phyloP scores from a whole-genome alignment of 2,797 vertebrate species.

The Capromys pilorides region DNA sequence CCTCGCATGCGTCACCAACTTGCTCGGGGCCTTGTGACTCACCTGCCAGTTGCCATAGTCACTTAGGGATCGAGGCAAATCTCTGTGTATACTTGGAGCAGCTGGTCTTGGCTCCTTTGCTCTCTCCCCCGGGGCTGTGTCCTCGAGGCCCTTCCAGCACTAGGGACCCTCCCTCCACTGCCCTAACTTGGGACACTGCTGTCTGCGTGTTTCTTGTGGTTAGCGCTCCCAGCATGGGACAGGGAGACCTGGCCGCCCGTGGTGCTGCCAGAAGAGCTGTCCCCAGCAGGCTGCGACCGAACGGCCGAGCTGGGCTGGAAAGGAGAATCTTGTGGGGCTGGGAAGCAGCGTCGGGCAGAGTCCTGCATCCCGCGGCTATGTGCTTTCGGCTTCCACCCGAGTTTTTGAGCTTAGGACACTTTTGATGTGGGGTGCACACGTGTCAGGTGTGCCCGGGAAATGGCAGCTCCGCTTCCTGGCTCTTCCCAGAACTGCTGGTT shows the following conservation, averaged over 20 bases:
- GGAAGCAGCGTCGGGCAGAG: not conserved
- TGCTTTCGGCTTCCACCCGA: not conserved
- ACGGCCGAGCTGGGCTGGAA: not conserved
- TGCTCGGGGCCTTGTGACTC: not conserved
- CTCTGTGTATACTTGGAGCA: not conserved
- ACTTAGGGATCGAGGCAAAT: not conserved
- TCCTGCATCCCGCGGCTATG: not conserved
- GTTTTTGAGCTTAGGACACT: not conserved
- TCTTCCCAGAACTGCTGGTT: accelerated
- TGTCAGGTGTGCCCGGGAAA: not conserved
- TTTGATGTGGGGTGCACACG: accelerated
- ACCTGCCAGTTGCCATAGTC: not conserved
- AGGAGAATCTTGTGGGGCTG: not conserved
- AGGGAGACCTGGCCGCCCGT: not conserved
- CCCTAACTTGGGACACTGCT: not conserved
- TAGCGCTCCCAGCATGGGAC: not conserved
- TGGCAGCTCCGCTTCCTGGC: not conserved
- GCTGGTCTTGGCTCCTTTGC: not conserved
- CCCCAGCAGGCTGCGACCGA: not conserved
- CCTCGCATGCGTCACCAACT: not conserved
- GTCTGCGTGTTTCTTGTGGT: not conserved
- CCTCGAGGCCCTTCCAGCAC: accelerated
- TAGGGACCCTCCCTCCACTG: not conserved
- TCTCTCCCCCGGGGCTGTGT: not conserved
- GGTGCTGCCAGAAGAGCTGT: not conserved